phyloP scores from a whole-genome alignment of 2,888 invertebrate species.

The Heteromyza rotundicornis region DNA sequence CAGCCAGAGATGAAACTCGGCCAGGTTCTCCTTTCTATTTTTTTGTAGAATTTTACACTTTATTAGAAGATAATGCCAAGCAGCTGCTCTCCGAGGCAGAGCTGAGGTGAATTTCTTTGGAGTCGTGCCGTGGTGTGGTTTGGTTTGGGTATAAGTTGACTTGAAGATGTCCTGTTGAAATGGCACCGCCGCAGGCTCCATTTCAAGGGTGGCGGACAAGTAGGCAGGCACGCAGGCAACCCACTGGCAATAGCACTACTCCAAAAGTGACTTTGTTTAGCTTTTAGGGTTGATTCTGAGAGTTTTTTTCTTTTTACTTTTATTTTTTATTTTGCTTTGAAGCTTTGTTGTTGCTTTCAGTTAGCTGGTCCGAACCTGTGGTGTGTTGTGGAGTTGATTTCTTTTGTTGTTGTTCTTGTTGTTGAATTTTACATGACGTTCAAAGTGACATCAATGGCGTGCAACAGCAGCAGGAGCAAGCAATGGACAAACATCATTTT shows the following conservation, averaged over 20 bases:
- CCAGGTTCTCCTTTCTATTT: no score
- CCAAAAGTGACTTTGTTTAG: slow-evolving; percentile 42
- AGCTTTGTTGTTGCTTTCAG: slow-evolving; percentile 35
- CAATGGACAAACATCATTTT: slow-evolving; percentile 33
- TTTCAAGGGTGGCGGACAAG: no score
- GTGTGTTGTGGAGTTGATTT: background rate
- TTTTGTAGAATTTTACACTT: slow-evolving; percentile 27
- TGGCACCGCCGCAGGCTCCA: slow-evolving; percentile 47
- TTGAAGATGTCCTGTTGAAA: slow-evolving; percentile 32
- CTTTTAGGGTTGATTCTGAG: slow-evolving; percentile 16
- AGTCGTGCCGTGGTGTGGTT: slow-evolving; percentile 7
- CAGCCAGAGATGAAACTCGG: no score
- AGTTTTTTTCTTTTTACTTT: background rate
- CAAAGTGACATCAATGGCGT: background rate
- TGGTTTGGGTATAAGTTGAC: no score
- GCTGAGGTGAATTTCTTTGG: slow-evolving; percentile 1
- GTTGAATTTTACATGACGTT: background rate
- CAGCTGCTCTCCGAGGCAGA: slow-evolving; percentile 37
- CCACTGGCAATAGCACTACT: slow-evolving; percentile 38
- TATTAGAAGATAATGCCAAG: slow-evolving; percentile 27
- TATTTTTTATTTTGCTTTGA: slow-evolving; percentile 18
- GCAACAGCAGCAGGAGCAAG: slow-evolving; percentile 5
- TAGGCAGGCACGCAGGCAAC: no score
- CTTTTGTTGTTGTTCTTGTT: no score
- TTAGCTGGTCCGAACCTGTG: background rate